Evolutionary conservation across 2,113 vertebrate genomes (phyloP), one percentile per base, ranked within the genome.

Genomic region (Percina caprodes): DNA sequence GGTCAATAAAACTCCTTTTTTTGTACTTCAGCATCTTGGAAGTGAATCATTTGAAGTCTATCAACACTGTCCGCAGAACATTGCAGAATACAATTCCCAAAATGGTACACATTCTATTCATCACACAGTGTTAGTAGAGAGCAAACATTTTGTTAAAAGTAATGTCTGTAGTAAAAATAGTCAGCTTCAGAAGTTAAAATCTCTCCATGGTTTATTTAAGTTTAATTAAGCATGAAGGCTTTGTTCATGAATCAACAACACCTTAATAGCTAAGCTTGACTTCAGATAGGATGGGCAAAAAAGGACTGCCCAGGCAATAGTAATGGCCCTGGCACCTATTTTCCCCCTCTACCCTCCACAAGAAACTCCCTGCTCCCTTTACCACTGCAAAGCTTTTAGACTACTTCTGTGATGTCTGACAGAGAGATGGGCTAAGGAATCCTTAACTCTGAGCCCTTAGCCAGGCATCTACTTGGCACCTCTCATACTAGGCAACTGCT

Each of bases 1-100:
- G 65, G 90, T 74, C 65, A 86, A 59, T 75, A 68, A 87, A 87
- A 85, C 60, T 59, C 59, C 66, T 65, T 75, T 75, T 87, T 87
- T 61, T 49, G 16, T 81, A 51, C 77, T 49, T 77, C 23, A 16
- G 73, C 60, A 68, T 77, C 69, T 72, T 54, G 12, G 74, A 73
- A 67, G 73, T 77, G 77, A 77, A 70, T 83, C 35, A 77, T 76
- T 77, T 73, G 4, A 79, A 82, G 69, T 71, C 75, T 42, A 67
- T 82, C 72, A 70, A 49, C 69, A 42, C 12, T 69, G 69, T 55
- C 49, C 51, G 35, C 21, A 69, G 71, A 65, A 79, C 62, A 63
- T 74, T 51, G 68, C 67, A 0, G 1, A 45, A 24, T 2, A 24
- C 69, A 7, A 59, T 56, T 45, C 33, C 56, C 33, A 30, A 12